Percentiles rank a stretch among this genome's conserved stretches.
phyloP scores from a whole-genome alignment of 2,113 vertebrate species.

The Equus przewalskii region DNA sequence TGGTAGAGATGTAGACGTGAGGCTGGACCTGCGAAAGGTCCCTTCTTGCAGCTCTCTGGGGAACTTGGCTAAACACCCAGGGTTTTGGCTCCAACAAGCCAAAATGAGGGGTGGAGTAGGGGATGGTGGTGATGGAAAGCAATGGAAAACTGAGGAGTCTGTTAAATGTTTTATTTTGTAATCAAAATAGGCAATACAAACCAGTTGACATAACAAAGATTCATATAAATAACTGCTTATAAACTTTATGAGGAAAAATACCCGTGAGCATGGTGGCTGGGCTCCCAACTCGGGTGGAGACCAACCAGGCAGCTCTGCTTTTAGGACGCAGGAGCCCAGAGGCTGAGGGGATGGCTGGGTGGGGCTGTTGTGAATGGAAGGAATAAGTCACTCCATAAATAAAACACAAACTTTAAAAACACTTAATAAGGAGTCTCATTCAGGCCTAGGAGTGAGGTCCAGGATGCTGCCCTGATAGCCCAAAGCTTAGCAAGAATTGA shows the following conservation, averaged over 20 bases:
- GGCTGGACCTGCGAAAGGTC: not conserved
- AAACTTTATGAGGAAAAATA: slow-evolving; percentile 63
- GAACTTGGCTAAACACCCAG: slow-evolving; percentile 5
- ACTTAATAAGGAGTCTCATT: slow-evolving; percentile 62
- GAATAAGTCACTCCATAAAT: slow-evolving; percentile 75
- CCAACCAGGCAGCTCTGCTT: slow-evolving; percentile 61
- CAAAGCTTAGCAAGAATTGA: slow-evolving; percentile 18
- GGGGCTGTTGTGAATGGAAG: slow-evolving; percentile 73
- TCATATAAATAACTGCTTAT: slow-evolving; percentile 71
- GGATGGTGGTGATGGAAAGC: not conserved
- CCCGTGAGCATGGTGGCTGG: slow-evolving; percentile 77
- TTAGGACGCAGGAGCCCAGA: slow-evolving; percentile 65
- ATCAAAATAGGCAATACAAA: slow-evolving; percentile 84
- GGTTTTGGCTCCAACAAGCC: slow-evolving; percentile 7
- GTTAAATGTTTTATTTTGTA: slow-evolving; percentile 84
- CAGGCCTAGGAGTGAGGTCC: slow-evolving; percentile 58
- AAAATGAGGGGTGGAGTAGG: not conserved
- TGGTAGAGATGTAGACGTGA: not conserved
- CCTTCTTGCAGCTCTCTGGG: not conserved
- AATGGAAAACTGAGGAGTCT: slow-evolving; percentile 35
- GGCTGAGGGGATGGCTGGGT: slow-evolving; percentile 54
- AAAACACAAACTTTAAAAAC: slow-evolving; percentile 76
- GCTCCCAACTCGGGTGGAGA: slow-evolving; percentile 72
- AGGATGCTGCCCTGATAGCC: slow-evolving; percentile 30
- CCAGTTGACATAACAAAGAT: slow-evolving; percentile 64